Evolutionary conservation across 2,113 vertebrate genomes (phyloP), one percentile per base, ranked within the genome.

Genomic region (Lutjanus erythropterus): DNA sequence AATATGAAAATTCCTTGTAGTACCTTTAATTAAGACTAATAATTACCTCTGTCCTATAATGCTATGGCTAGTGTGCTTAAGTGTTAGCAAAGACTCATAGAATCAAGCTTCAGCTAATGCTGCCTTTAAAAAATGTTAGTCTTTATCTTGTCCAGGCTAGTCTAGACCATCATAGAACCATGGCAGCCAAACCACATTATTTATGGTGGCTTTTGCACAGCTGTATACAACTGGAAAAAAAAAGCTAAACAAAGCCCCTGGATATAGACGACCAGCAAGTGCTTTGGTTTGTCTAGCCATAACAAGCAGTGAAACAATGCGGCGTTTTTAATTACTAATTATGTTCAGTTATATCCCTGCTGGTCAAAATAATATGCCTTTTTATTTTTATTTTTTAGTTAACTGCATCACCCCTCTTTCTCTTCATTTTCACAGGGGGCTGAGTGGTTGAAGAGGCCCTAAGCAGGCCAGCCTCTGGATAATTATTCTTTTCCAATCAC

Each of bases 401-500:
- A 58, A 83, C 49, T 58, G 49, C 29, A 65, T 71, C 19, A 14
- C 29, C 59, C 47, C 44, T 71, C 49, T 75, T 86, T 75, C 46
- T 61, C 35, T 46, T 71, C 33, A 41, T 77, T 77, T 74, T 66
- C 35, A 66, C 69, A 3, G 23, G 39, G 77, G 75, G 66, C 66
- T 76, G 71, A 82, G 88, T 71, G 71, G 85, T 88, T 83, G 82
- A 80, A 83, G 66, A 78, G 78, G 71, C 83, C 84, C 71, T 27
- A 87, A 90, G 87, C 88, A 90, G 90, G 88, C 89, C 85, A 92
- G 84, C 86, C 85, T 83, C 80, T 64, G 80, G 85, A 88, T 91
- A 93, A 94, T 94, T 91, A 92, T 92, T 93, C 89, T 87, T 90
- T 92, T 90, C 87, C 90, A 91, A 93, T 94, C 92, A 91, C 89